A percentile compares a stretch with the other conserved stretches of the same genome.
phyloP scores from a whole-genome alignment of 92 coral and sea anemone genomes.

The Porites divaricata region DNA sequence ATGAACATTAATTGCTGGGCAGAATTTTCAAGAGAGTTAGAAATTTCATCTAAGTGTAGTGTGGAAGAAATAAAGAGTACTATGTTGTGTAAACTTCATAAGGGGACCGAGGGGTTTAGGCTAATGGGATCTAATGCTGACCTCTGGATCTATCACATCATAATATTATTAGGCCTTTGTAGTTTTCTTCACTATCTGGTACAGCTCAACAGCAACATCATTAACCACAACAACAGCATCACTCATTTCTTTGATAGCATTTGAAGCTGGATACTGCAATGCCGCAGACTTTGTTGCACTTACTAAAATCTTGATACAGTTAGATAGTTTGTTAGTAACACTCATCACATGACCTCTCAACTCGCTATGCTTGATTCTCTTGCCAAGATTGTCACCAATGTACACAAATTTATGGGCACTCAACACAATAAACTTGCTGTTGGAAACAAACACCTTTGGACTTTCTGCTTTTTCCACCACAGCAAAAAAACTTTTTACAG shows the following conservation, averaged over 20 bases:
- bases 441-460: slow-evolving; percentile 95
- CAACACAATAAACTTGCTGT: slow-evolving; percentile 93
- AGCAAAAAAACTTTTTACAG: slow-evolving; percentile 84
- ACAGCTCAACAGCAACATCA: slow-evolving; percentile 86
- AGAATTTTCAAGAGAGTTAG: too few species aligned
- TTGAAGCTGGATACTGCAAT: slow-evolving; percentile 85
- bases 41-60: too few species aligned
- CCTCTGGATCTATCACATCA: too few species aligned
- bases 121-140: too few species aligned
- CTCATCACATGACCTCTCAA: slow-evolving; percentile 61
- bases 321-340: slow-evolving; percentile 81
- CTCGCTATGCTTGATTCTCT: slow-evolving; percentile 65
- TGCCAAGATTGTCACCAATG: slow-evolving; percentile 90
- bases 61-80: too few species aligned
- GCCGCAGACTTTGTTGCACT: slow-evolving; percentile 90
- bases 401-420: slow-evolving; percentile 97
- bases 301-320: slow-evolving; percentile 78
- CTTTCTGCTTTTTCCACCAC: slow-evolving; percentile 77
- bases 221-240: slow-evolving; percentile 80
- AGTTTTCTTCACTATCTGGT: slow-evolving; percentile 72
- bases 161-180: slow-evolving; percentile 13
- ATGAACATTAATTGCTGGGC: too few species aligned
- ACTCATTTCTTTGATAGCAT: slow-evolving; percentile 85
- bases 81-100: too few species aligned
- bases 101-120: too few species aligned